phyloP scores from a whole-genome alignment of 2,888 invertebrate genomes.

The Drosophila ustulata region DNA sequence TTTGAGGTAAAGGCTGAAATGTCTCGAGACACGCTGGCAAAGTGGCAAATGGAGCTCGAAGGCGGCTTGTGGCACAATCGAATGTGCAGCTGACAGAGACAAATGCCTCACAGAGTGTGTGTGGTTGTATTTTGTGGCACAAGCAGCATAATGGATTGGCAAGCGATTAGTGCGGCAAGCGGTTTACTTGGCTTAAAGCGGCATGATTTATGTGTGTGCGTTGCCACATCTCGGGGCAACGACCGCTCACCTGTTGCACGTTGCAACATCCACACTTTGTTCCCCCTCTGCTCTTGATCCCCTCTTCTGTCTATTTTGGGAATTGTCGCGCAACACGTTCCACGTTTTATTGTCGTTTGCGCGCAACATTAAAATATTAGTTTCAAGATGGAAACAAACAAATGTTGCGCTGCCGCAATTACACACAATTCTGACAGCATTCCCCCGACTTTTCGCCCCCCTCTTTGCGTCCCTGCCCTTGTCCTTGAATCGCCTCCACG shows the following conservation, averaged over 20 bases:
- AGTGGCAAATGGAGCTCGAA: background rate
- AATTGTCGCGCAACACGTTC: constrained; percentile 24
- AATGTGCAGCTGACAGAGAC: constrained; percentile 28
- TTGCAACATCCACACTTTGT: constrained; percentile 4
- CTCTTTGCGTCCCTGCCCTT: background rate
- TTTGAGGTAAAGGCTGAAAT: constrained; percentile 3
- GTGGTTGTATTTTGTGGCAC: background rate
- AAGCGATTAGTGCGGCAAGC: constrained; percentile 13
- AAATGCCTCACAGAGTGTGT: constrained; percentile 21
- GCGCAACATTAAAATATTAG: constrained; percentile 68
- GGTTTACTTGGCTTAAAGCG: constrained; percentile 3
- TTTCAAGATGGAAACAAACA: constrained; percentile 55
- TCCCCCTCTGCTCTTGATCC: too few relatives aligned
- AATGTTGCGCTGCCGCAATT: constrained; percentile 53
- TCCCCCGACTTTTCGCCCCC: background rate
- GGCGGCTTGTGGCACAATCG: constrained; percentile 11
- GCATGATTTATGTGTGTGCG: constrained; percentile 31
- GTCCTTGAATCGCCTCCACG: constrained; percentile 4
- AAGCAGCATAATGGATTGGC: constrained; percentile 17
- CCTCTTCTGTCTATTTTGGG: constrained; percentile 25
- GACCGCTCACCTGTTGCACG: constrained; percentile 58
- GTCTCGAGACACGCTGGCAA: background rate
- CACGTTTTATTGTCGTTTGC: constrained; percentile 45
- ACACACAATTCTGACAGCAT: constrained; percentile 55
- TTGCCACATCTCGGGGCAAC: constrained; percentile 3